Evolutionary conservation across 2,113 vertebrate genomes (phyloP).

Genomic region (Hepsetus odoe): DNA sequence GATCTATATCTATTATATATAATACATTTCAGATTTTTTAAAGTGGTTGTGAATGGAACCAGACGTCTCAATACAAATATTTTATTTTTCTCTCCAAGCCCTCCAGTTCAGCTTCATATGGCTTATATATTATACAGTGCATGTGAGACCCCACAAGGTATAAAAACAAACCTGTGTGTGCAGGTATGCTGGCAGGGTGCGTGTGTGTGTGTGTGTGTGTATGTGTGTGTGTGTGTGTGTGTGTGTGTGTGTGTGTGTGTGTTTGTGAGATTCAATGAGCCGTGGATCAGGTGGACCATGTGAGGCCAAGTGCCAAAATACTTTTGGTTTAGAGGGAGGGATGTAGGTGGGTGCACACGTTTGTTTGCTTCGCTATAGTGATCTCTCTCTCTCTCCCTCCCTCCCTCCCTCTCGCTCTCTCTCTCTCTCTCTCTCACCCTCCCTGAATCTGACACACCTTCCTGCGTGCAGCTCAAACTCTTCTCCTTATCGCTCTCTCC

Average conservation of each 20-base stretch:
- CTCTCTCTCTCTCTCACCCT: conserved; percentile 43
- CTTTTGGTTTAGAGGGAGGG: conserved; percentile 94
- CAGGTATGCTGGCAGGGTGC: conserved; percentile 68
- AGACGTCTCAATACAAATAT: too few relatives aligned
- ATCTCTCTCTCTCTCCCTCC: conserved; percentile 72
- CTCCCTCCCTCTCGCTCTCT: conserved; percentile 56
- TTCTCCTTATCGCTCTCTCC: conserved; percentile 52
- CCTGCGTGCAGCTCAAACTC: conserved; percentile 45
- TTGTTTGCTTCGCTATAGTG: conserved; percentile 78
- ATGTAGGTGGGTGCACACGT: conserved; percentile 84
- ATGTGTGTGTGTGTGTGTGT: conserved; percentile 42
- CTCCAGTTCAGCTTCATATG: too few relatives aligned
- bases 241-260: conserved; percentile 45
- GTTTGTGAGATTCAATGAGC: conserved; percentile 64
- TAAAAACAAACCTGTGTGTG: conserved; percentile 29
- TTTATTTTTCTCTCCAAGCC: too few relatives aligned
- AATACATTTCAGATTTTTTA: too few relatives aligned
- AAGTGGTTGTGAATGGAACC: too few relatives aligned
- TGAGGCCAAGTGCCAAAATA: conserved; percentile 89
- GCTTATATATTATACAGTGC: background rate
- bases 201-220: too few relatives aligned
- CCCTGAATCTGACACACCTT: conserved; percentile 49
- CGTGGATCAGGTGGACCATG: conserved; percentile 91
- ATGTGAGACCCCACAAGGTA: conserved; percentile 9
- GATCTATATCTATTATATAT: too few relatives aligned